Base-by-base conservation (phyloP, 2,113 vertebrate species). In the Poeciliopsis occidentalis region DNA sequence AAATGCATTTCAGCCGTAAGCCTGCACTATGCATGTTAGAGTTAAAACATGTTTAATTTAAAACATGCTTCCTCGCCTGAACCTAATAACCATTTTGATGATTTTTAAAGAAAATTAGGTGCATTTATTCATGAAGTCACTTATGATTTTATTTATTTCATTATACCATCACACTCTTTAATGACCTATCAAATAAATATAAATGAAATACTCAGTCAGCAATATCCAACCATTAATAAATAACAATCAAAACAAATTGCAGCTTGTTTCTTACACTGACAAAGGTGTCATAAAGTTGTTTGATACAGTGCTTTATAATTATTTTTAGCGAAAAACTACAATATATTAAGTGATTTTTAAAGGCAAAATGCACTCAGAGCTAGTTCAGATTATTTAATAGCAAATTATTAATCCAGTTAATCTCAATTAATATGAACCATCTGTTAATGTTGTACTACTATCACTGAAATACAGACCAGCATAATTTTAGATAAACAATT, bases 111-210 rank as follows among this genome's bases (percentile, higher is more conserved):
- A 15, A 57, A 24, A 67, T 44, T 7, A 24, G 64, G 3, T 61
- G 6, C 32, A 62, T 75, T 72, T 75, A 66, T 78, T 57, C 51
- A 72, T 60, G 37, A 5, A 34, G 54, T 80, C 12, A 62, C 27
- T 44, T 12, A 57, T 72, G 24, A 22, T 47, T 76, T 6, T 41
- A 77, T 76, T 69, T 67, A 76, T 74, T 71, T 60, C 63, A 57
- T 67, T 64, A 37, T 37, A 29, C 10, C 31, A n/a, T 78, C n/a
- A 64, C 68, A 32, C 26, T 69, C 13, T 74, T 60, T 32, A 32
- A 68, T 84, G 0, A 62, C 22, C 22, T 57, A n/a, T n/a, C 24
- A 57, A 24, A 57, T 8, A 57, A 57, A 57, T n/a, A 57, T 57
- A 57, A 10, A 17, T 8, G 22, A n/a, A 54, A 54, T 24, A 54